These are phyloP conservation scores for Tupaia chinensis DNA, from an alignment of 2,113 vertebrate genomes.

Conservation along the genomic window DNA sequence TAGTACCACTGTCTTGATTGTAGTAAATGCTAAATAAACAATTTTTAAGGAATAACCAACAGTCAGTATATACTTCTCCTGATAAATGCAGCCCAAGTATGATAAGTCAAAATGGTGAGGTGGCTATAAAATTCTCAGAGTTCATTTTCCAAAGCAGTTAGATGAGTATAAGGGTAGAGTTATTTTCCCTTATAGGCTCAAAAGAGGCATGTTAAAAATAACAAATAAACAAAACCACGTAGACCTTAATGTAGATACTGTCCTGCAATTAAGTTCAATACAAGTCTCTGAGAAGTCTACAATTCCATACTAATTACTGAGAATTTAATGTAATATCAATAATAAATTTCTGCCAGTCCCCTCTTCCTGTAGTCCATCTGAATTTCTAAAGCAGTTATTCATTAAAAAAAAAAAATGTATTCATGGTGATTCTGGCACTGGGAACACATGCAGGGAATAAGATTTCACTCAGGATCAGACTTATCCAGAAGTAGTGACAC, in stretches of 20 bases:
- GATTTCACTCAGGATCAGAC: slow-evolving; percentile 22
- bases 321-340: slow-evolving; percentile 23
- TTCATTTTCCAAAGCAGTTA: neutral
- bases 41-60: slow-evolving; percentile 28
- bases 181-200: neutral
- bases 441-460: neutral
- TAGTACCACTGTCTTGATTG: neutral
- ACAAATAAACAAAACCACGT: neutral
- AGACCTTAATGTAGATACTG: neutral
- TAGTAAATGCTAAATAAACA: slow-evolving; percentile 1
- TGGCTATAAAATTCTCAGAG: neutral
- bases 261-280: neutral
- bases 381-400: slow-evolving; percentile 39
- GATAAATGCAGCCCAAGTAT: neutral
- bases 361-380: slow-evolving; percentile 16
- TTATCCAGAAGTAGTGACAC: slow-evolving; percentile 24
- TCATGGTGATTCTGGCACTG: neutral
- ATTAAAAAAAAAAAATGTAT: neutral
- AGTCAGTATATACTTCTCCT: neutral
- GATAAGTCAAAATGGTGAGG: neutral
- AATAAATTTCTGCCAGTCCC: slow-evolving; percentile 25
- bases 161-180: neutral
- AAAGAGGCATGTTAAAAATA: neutral
- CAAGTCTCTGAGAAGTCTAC: neutral
- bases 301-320: slow-evolving; percentile 8